These are phyloP conservation scores for Pseudopleuronectes americanus DNA, from an alignment of 2,797 vertebrate genomes.

Conservation along the genomic window DNA sequence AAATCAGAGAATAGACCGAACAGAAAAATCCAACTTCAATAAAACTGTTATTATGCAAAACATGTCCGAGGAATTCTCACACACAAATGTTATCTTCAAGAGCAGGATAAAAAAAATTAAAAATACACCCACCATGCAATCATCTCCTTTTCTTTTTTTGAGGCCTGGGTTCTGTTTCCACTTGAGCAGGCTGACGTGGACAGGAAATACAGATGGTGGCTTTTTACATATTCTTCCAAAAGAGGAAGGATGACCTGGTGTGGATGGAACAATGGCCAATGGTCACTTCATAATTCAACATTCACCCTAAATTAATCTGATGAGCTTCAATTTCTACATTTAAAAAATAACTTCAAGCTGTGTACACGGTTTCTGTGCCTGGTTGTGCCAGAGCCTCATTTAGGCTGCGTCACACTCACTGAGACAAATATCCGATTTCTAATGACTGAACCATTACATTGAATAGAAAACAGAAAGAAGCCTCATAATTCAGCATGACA, in stretches of 20 bases:
- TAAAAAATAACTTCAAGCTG: neutral
- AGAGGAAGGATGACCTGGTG: constrained; percentile 92
- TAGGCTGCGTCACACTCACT: too few relatives aligned
- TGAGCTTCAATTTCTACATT: neutral
- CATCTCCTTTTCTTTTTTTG: constrained; percentile 96
- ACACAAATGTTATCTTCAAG: neutral
- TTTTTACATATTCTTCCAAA: constrained; percentile 94
- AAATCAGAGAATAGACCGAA: constrained; percentile 4
- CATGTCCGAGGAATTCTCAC: neutral
- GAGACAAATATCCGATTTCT: too few relatives aligned
- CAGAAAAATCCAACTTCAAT: neutral
- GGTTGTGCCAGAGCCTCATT: neutral
- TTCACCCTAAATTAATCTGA: neutral
- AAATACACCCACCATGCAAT: constrained; percentile 85
- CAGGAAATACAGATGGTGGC: constrained; percentile 91
- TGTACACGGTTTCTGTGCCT: neutral
- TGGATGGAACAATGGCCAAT: neutral
- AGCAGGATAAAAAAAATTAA: neutral
- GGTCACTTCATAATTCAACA: neutral
- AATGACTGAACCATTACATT: too few relatives aligned
- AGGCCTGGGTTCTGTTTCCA: constrained; percentile 86
- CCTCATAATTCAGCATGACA: too few relatives aligned
- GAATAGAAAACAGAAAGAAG: too few relatives aligned
- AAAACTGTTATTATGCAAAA: constrained; percentile 4
- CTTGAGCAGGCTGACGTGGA: constrained; percentile 85